Percentiles rank a stretch among this genome's conserved stretches.
These are phyloP conservation scores for Siniperca undulata DNA, from an alignment of 2,797 vertebrate genomes.

Conservation along the genomic window DNA sequence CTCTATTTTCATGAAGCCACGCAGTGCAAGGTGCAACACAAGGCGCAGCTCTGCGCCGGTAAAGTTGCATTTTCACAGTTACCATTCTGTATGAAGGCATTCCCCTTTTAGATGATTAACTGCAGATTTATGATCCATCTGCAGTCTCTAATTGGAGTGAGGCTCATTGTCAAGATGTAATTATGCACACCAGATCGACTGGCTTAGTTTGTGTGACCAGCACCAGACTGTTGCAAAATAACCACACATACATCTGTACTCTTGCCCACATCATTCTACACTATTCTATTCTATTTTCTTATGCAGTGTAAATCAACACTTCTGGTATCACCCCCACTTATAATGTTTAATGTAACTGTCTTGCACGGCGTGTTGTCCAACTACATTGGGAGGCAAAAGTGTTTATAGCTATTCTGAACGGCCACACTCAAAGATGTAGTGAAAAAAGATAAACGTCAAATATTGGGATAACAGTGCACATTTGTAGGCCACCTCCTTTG, in stretches of 20 bases:
- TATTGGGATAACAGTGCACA: neutral
- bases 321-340: too few species aligned
- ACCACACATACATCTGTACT: neutral
- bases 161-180: slow-evolving; percentile 35
- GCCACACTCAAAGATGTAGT: neutral
- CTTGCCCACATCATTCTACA: neutral
- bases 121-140: slow-evolving; percentile 29
- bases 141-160: slow-evolving; percentile 33
- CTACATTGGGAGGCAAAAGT: neutral
- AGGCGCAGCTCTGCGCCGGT: neutral
- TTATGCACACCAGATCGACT: slow-evolving; percentile 13
- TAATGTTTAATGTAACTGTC: neutral
- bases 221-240: slow-evolving; percentile 1
- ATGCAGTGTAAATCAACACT: neutral
- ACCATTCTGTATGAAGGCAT: slow-evolving; percentile 1
- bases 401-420: neutral
- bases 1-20: neutral
- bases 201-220: neutral
- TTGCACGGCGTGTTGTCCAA: neutral
- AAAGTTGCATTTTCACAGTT: slow-evolving; percentile 1
- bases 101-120: slow-evolving; percentile 25
- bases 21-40: neutral
- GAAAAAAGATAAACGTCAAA: neutral
- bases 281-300: neutral
- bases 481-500: neutral